Base-by-base conservation (phyloP, 2,888 invertebrate genomes). In the Pogonocherus hispidulus region DNA sequence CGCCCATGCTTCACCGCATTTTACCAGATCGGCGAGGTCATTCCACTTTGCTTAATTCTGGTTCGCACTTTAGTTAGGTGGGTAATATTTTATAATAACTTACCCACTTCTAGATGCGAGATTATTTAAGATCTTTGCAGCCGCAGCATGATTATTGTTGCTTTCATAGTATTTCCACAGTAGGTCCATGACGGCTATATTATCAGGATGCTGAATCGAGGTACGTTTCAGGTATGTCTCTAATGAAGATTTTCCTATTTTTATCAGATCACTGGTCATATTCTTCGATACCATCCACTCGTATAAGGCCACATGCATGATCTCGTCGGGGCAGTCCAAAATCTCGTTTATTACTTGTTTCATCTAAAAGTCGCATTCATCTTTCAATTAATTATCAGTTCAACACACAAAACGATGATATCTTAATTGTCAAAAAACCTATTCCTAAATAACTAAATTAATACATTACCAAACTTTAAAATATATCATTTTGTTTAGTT, bases 121-220 rank as follows among this genome's bases (percentile, higher is more conserved):
- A 78, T 93, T 93, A 75, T 95, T 93, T 1, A 99, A 88, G 73
- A 98, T 94, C 79, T 93, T 91, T 0, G 99, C 97, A 1, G 99
- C 99, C 8, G 95, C 93, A 1, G 94, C 91, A 82, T 97, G 98
- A 84, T 98, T 96, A 23, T 93, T 93, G 80, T 92, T 93, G 83
- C 94, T 93, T 85, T 99, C 98, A 81, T 98, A 97, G 83, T 94
- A 97, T 85, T 96, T 96, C 98, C 99, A 99, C 64, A 99, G 86
- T 73, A 99, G 87, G 83, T 98, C 96, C 73, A 94, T 89, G 9
- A 81, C 75, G 4, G 71, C 66, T 3, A 77, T 69, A 66, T 80
- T 74, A 54, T 92, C 89, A 6, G 91, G 89, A 83, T 88, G 87
- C 64, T 87, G 87, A 70, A 85, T 88, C 55, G 88, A 89, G 60